Evolutionary conservation across 2,797 vertebrate genomes (phyloP), one percentile per base, ranked within the genome.

Genomic region (Notolabrus celidotus): DNA sequence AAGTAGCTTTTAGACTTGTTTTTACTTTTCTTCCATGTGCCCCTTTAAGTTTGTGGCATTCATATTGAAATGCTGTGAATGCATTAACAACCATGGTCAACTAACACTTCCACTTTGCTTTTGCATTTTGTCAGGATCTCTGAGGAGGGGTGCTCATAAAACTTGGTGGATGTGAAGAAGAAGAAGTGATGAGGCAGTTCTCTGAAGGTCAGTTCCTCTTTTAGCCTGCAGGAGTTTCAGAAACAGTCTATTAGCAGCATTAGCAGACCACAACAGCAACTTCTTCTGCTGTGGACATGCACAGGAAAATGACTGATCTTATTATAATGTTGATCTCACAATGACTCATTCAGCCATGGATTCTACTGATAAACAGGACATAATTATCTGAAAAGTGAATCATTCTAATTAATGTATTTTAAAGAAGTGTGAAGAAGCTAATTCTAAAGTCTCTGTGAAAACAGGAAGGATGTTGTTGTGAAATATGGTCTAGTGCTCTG

Each of bases 131-230:
- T 56, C 33, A 33, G 27, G 23, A 14, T 67, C 47, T 47, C 29
- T n/a, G 20, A 36, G 4, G 23, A 11, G 52, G 23, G 19, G 4
- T 25, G 27, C 23, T 43, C 3, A 1, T 49, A n/a, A 43, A 50
- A 52, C 25, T 38, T 53, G 8, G 31, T 56, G 50, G 42, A 19
- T 17, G 17, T 65, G 39, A 23, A 45, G 19, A 36, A 36, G 34
- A 68, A 47, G 29, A 53, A 60, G 31, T 59, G 55, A 78, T 74
- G 70, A 71, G 7, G n/a, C 27, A 27, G 31, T 51, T 51, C 11
- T 66, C 27, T 43, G 17, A 70, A 52, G 57, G 53, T 74, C 69
- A 57, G 39, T 85, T 85, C 80, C 74, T 82, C 62, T 71, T 80
- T 82, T 73, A 39, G 10, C 20, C 22, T 38, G 5, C 0, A 27